Percentiles rank a stretch among this genome's conserved stretches.
Conservation (phyloP, 2,888 invertebrate genomes). For the Drosophila anceps region DNA sequence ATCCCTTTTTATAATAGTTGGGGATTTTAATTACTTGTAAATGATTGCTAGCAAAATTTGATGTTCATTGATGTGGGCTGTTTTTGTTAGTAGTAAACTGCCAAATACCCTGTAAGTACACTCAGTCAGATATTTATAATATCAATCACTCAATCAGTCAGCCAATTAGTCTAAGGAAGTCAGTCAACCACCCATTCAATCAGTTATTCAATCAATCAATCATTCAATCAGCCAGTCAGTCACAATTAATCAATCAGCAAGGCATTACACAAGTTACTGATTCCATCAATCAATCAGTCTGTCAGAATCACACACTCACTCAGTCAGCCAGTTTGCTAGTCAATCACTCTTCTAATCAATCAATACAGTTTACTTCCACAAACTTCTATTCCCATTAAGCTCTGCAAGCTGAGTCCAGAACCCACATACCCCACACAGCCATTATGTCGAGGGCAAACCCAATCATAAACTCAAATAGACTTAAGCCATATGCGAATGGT, state of each 20-base stretch:
- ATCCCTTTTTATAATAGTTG: neutral
- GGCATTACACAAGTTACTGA: neutral
- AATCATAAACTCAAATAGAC: slow-evolving; percentile 63
- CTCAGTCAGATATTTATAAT: neutral
- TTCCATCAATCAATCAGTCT: neutral
- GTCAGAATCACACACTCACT: neutral
- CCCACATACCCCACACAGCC: slow-evolving; percentile 8
- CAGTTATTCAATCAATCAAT: neutral
- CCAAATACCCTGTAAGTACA: slow-evolving; percentile 24
- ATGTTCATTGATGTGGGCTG: neutral
- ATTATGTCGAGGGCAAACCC: slow-evolving; percentile 25
- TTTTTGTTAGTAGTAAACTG: too few relatives aligned
- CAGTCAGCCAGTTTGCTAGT: neutral
- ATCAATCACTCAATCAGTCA: neutral
- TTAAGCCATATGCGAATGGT: slow-evolving; percentile 56
- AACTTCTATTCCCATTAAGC: neutral
- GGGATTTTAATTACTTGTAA: slow-evolving; percentile 4
- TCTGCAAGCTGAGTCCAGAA: neutral
- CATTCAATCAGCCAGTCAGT: neutral
- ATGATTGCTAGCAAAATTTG: neutral
- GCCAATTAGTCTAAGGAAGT: too few relatives aligned
- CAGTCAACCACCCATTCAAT: too few relatives aligned
- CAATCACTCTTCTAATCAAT: neutral
- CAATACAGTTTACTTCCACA: neutral
- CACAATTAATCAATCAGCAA: neutral